Conservation (phyloP, 2,113 vertebrate species). For the Neotoma lepida region DNA sequence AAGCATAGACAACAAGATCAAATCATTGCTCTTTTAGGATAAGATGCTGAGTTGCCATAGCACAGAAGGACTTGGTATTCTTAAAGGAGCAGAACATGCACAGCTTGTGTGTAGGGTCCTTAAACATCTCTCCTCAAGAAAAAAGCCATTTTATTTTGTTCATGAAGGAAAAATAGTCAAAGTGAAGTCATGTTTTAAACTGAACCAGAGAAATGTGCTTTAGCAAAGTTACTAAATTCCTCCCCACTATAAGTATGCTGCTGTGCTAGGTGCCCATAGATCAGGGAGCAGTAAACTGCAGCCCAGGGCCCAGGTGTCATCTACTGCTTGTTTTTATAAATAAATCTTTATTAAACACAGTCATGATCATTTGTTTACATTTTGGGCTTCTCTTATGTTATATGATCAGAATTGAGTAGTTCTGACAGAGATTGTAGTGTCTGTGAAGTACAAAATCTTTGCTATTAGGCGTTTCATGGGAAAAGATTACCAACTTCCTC, state of each 20-base stretch:
- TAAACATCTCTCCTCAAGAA: background rate
- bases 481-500: background rate
- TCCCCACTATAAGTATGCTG: background rate
- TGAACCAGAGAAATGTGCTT: slow-evolving; percentile 30
- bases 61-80: background rate
- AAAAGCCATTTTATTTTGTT: background rate
- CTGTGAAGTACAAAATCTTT: slow-evolving; percentile 35
- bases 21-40: slow-evolving; percentile 8
- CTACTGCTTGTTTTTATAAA: slow-evolving; percentile 29
- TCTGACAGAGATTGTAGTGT: background rate
- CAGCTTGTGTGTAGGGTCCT: background rate
- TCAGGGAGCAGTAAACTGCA: background rate
- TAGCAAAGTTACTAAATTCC: background rate
- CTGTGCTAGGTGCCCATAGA: background rate
- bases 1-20: slow-evolving; percentile 9
- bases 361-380: background rate
- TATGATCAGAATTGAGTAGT: background rate
- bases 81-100: slow-evolving; percentile 56
- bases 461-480: background rate
- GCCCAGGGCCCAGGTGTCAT: background rate
- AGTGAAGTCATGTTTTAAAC: slow-evolving; percentile 23
- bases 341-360: slow-evolving; percentile 49
- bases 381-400: background rate
- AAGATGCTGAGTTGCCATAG: slow-evolving; percentile 39
- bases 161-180: slow-evolving; percentile 48